phyloP scores from a whole-genome alignment of 2,113 vertebrate genomes.

The Brienomyrus brachyistius region DNA sequence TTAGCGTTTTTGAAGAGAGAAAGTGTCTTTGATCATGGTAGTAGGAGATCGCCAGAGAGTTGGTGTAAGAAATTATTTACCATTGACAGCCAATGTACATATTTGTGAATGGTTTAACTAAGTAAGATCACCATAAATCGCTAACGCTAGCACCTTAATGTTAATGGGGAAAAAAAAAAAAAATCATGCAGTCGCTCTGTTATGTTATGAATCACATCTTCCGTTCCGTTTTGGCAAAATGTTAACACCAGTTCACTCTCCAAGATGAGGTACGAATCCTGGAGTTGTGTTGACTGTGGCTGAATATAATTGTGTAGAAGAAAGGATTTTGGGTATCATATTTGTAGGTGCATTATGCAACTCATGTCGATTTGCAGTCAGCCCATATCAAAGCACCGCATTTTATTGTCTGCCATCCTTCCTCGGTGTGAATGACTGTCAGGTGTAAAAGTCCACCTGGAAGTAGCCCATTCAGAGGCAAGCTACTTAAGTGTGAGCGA shows the following conservation, averaged over 20 bases:
- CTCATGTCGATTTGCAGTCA: neutral
- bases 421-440: neutral
- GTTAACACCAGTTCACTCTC: neutral
- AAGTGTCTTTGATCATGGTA: neutral
- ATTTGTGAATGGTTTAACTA: constrained; percentile 2
- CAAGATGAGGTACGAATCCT: neutral
- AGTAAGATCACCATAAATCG: neutral
- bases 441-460: neutral
- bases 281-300: neutral
- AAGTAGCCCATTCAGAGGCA: neutral
- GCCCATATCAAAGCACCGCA: neutral
- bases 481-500: neutral
- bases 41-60: neutral
- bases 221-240: neutral
- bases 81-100: neutral
- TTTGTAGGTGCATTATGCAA: neutral
- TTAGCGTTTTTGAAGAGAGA: neutral
- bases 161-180: neutral
- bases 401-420: neutral
- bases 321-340: neutral
- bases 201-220: neutral
- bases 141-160: constrained; percentile 1
- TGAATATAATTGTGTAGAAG: neutral
- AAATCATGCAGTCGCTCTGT: neutral
- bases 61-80: neutral